Base-by-base conservation (phyloP, 2,888 invertebrate species). In the Glyphotaelius pellucidus region DNA sequence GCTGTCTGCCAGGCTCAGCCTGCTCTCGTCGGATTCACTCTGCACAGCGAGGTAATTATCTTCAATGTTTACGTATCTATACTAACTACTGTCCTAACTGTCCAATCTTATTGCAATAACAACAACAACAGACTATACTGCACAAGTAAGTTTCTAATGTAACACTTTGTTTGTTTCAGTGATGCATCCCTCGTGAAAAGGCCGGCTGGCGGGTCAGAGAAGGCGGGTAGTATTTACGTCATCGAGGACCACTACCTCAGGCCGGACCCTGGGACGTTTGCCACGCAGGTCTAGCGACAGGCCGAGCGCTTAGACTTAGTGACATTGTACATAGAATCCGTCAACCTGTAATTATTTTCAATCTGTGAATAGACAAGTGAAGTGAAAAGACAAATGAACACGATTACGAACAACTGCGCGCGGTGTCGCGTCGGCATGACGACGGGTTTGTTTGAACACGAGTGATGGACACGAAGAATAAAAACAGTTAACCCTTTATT, bases 211-310 rank as follows among this genome's bases (percentile, higher is more conserved):
- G 97, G 97, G 95, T 95, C 95, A 94, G 96, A 96, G 95, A 93
- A 93, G 93, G 93, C 93, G 84, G 94, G 94, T 94, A 94, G 95
- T 94, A 97, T 97, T 95, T 97, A 97, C 96, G 97, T 97, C 95
- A 96, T 97, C 95, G 97, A 97, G 96, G 97, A 97, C 95, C 97
- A 97, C 95, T 97, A 97, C 96, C 95, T 96, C 95, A 95, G 95
- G 94, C 97, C 97, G 95, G 97, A 97, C 94, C 94, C 95, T 94
- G 96, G 96, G 93, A 97, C 97, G 95, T 97, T 97, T 95, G 97
- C 97, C 94, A 98, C 97, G 95, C 97, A 97, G 96, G 98, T 97
- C 96, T 98, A 97, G 97, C 96, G 95, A 94, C 90, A 91, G 91
- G 89, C 90, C 89, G 80, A 80, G 85, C 47, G 80, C 83, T 47